Conservation (phyloP, 2,797 vertebrate genomes). For the Linurgus olivaceus region DNA sequence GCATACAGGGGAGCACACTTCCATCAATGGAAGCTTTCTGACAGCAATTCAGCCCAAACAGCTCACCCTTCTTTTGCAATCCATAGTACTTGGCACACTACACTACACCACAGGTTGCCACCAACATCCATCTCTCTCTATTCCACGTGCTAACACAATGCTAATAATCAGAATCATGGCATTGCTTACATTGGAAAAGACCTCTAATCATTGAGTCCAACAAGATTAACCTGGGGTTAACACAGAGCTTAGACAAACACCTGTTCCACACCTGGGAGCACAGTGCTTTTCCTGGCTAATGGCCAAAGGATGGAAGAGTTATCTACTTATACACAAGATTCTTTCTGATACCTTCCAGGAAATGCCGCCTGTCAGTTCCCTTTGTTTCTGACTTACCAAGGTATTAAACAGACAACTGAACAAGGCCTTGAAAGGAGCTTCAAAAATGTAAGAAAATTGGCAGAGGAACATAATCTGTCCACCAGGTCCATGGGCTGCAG, state of each 20-base stretch:
- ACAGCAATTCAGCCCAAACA: background rate
- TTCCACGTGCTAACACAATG: background rate
- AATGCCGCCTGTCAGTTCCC: background rate
- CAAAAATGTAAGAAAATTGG: background rate
- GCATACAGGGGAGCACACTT: fast-evolving
- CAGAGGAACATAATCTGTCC: background rate
- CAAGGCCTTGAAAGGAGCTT: background rate
- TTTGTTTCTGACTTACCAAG: background rate
- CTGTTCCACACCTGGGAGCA: background rate
- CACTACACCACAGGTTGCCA: background rate
- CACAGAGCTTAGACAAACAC: background rate
- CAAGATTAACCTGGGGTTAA: background rate
- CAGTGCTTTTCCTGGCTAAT: background rate
- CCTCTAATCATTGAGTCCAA: background rate
- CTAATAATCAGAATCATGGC: background rate
- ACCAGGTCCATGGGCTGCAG: background rate
- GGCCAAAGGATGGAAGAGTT: background rate
- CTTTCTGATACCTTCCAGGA: background rate
- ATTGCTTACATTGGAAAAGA: background rate
- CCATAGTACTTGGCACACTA: background rate
- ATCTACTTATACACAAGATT: background rate
- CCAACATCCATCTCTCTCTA: background rate
- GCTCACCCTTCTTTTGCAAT: background rate
- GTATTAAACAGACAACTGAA: background rate
- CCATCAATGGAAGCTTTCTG: background rate